Conservation (phyloP, 2,797 vertebrate genomes). For the Chromis chromis region DNA sequence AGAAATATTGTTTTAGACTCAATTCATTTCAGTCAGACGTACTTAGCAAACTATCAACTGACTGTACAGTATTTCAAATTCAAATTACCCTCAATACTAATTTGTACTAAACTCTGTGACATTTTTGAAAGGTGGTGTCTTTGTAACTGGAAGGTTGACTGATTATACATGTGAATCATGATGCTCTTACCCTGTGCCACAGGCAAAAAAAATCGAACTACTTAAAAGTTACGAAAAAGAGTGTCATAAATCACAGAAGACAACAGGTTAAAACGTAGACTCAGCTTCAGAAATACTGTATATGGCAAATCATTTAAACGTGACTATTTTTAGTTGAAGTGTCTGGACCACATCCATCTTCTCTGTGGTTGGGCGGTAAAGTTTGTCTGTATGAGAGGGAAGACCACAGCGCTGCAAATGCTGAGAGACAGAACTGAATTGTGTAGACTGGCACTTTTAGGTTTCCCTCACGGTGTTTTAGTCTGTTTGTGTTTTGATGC, state of each 20-base stretch:
- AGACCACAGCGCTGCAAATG: slow-evolving; percentile 5
- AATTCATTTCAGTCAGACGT: neutral
- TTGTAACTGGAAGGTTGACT: too few relatives aligned
- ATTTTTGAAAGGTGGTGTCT: too few relatives aligned
- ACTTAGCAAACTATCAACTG: too few relatives aligned
- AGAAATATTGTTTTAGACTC: neutral
- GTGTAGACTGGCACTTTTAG: slow-evolving; percentile 4
- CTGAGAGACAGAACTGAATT: neutral
- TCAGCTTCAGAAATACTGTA: neutral
- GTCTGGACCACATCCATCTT: slow-evolving; percentile 24
- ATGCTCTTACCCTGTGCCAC: too few relatives aligned
- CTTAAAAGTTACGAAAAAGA: too few relatives aligned
- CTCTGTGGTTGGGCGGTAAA: slow-evolving; percentile 2
- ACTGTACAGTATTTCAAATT: too few relatives aligned
- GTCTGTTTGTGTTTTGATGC: slow-evolving; percentile 30
- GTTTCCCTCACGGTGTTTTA: neutral
- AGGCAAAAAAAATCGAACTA: too few relatives aligned
- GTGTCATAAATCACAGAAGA: neutral
- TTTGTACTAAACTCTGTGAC: too few relatives aligned
- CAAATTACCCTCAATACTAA: too few relatives aligned
- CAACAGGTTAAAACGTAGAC: neutral
- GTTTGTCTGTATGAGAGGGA: neutral
- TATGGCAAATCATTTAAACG: neutral
- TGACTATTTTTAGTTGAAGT: slow-evolving; percentile 10
- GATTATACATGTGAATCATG: too few relatives aligned